Conservation (phyloP, 2,113 vertebrate species). For the Lagenorhynchus albirostris region DNA sequence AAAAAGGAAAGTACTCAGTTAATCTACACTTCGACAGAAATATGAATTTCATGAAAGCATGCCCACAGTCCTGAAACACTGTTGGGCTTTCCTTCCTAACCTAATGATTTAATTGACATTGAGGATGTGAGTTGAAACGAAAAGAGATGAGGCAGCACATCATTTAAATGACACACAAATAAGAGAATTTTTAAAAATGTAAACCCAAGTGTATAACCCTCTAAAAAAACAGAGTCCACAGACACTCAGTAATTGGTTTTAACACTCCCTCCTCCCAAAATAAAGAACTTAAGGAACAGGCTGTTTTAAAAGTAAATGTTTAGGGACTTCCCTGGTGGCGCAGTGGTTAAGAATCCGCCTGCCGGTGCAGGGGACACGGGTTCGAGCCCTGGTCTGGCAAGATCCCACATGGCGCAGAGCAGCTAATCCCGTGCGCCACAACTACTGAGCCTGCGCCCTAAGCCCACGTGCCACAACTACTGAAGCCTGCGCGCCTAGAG, state of each 20-base stretch:
- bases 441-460: no score
- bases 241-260: background rate
- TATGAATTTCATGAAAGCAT: background rate
- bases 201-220: background rate
- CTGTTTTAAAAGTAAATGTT: background rate
- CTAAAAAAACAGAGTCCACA: background rate
- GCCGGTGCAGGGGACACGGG: no score
- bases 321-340: background rate
- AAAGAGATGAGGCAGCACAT: background rate
- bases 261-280: background rate
- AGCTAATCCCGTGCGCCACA: accelerated
- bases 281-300: background rate
- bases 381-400: no score
- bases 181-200: background rate
- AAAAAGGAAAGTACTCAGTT: background rate
- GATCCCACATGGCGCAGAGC: no score
- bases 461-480: no score
- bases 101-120: background rate
- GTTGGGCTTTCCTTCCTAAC: background rate
- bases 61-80: background rate
- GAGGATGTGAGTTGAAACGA: background rate
- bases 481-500: no score
- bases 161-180: background rate
- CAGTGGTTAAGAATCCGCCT: no score
- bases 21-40: background rate